Base-by-base conservation (phyloP, 2,888 invertebrate genomes). In the Amblyjoppa proteus region DNA sequence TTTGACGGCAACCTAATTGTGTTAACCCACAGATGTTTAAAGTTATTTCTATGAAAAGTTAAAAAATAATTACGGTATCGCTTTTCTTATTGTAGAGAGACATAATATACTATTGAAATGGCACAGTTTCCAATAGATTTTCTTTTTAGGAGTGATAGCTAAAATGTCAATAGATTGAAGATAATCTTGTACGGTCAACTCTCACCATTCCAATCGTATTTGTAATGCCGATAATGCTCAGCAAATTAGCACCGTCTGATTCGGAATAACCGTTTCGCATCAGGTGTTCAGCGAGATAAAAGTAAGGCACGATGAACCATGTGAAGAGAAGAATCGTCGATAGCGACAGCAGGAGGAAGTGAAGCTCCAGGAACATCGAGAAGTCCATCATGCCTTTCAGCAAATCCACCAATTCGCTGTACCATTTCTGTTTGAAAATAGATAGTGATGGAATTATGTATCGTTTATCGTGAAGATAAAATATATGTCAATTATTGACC, bases 251-350 rank as follows among this genome's bases (percentile, higher is more conserved):
- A 4, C 97, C 97, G 73, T 97, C 96, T 56, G 96, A 95, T 88
- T 97, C 97, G 2, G 95, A 95, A 89, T 97, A 97, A 0, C 96
- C 96, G 86, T 96, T 95, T 11, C 96, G 95, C 51, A 96, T 95
- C 95, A 98, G 97, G 93, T 97, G 97, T 91, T 99, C 98, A 78
- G 97, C 97, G 86, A 99, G 95, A 94, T 98, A 99, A 93, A 99
- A 97, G 94, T 99, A 99, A 16, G 99, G 98, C 82, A 99, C 97
- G 92, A 99, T 99, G 94, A 97, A 98, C 97, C 98, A 98, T 91
- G 97, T 96, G 94, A 99, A 99, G 75, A 99, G 95, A 77, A 98
- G 95, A 89, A 98, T 96, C 88, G 98, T 98, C 77, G 98, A 97
- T 20, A 98, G 92, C 80, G 97, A 97, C 92, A 98, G 96, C 68